phyloP scores from a whole-genome alignment of 1,140 invertebrate genomes.

The Scaptomyza pallida region DNA sequence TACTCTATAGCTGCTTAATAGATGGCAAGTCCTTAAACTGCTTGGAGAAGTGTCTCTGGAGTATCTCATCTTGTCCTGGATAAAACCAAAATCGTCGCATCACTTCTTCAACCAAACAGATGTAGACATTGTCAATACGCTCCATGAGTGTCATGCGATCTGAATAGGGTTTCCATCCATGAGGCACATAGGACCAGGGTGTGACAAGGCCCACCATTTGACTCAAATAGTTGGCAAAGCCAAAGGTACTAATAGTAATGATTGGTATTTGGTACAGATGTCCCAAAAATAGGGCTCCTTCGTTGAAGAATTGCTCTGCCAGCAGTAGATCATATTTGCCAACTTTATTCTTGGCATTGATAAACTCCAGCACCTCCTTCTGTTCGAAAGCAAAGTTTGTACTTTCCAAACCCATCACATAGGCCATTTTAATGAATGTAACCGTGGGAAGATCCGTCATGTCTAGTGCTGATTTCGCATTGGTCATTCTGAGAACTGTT shows the following conservation, averaged over 20 bases:
- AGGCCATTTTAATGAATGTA: constrained; percentile 8
- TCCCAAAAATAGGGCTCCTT: constrained; percentile 80
- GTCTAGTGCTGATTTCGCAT: constrained; percentile 34
- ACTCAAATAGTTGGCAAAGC: constrained; percentile 71
- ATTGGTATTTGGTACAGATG: constrained; percentile 82
- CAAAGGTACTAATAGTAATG: constrained; percentile 74
- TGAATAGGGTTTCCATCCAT: constrained; percentile 56
- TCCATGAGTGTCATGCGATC: constrained; percentile 81
- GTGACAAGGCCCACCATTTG: constrained; percentile 67
- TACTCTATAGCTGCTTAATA: constrained; percentile 84
- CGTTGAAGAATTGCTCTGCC: constrained; percentile 82
- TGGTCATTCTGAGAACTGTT: constrained; percentile 31
- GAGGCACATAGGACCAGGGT: constrained; percentile 80
- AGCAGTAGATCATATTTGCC: constrained; percentile 84
- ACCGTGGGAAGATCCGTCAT: constrained; percentile 45
- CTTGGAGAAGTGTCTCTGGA: constrained; percentile 69
- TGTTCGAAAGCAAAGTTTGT: constrained; percentile 80
- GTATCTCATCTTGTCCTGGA: constrained; percentile 65
- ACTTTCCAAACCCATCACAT: constrained; percentile 44
- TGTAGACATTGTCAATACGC: constrained; percentile 66
- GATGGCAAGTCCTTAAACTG: constrained; percentile 62
- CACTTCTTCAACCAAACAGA: constrained; percentile 46
- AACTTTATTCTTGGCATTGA: constrained; percentile 69
- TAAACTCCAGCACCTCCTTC: constrained; percentile 72
- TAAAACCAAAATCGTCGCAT: constrained; percentile 56